Percentiles rank a stretch among this genome's conserved stretches.
phyloP scores from a whole-genome alignment of 1,140 invertebrate species.

The Pseudachorutes palmiensis region DNA sequence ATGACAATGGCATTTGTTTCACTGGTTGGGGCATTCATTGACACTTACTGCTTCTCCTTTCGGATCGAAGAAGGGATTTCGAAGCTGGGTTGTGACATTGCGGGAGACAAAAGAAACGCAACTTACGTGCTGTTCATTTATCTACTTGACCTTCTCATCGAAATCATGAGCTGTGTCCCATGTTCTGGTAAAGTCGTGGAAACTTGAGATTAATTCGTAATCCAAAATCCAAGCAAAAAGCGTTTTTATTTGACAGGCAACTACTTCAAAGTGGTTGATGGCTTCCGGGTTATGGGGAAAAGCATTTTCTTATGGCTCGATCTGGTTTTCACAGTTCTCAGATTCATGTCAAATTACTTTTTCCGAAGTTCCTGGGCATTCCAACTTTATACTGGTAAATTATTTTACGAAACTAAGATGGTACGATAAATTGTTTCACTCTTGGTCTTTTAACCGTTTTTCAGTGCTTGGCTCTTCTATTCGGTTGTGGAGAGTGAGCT shows the following conservation, averaged over 20 bases:
- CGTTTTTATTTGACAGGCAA: constrained; percentile 19
- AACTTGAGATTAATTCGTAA: not conserved
- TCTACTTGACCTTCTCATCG: constrained; percentile 31
- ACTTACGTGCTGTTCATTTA: not conserved
- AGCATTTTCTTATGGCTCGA: constrained; percentile 28
- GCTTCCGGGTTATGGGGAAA: constrained; percentile 11
- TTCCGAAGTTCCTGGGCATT: too few relatives aligned
- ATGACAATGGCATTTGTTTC: constrained; percentile 13
- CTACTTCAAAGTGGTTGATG: constrained; percentile 32
- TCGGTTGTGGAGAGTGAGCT: constrained; percentile 27
- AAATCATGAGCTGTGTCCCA: constrained; percentile 25
- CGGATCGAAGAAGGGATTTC: constrained; percentile 6
- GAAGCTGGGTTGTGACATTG: not conserved
- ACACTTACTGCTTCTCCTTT: constrained; percentile 29
- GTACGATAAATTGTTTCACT: too few relatives aligned
- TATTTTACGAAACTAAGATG: too few relatives aligned
- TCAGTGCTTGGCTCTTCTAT: too few relatives aligned
- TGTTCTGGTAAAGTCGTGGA: not conserved
- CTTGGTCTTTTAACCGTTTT: too few relatives aligned
- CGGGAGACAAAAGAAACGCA: not conserved
- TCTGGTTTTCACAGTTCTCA: constrained; percentile 24
- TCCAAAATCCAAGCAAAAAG: not conserved
- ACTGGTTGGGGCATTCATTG: constrained; percentile 14
- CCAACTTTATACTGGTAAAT: too few relatives aligned
- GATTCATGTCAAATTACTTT: not conserved